Evolutionary conservation across 2,797 vertebrate species (phyloP).

Genomic region (Podarcis lilfordi): DNA sequence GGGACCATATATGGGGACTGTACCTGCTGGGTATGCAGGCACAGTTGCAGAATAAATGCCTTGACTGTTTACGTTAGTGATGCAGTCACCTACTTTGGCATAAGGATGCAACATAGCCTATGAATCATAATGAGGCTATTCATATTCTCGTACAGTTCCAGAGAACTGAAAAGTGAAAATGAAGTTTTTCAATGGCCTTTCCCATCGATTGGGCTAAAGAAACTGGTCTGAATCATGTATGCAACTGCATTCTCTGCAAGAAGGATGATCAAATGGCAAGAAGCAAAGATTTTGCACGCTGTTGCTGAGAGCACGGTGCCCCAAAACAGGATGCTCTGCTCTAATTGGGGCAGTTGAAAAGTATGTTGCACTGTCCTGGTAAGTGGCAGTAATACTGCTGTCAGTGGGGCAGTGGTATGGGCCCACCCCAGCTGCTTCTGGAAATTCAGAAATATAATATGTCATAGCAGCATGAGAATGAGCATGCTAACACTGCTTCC

Average conservation of each 20-base stretch:
- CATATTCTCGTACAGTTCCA: constrained; percentile 72
- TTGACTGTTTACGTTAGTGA: constrained; percentile 59
- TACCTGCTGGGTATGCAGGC: constrained; percentile 3
- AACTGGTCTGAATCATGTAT: constrained; percentile 40
- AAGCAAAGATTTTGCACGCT: constrained; percentile 51
- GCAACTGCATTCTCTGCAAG: constrained; percentile 50
- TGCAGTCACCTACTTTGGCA: constrained; percentile 70
- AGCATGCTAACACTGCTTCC: no score
- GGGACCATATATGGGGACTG: constrained; percentile 16
- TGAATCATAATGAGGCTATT: constrained; percentile 74
- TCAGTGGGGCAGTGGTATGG: no score
- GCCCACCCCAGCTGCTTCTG: no score
- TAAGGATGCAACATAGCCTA: constrained; percentile 72
- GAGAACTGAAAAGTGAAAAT: constrained; percentile 73
- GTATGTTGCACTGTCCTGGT: no score
- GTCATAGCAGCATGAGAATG: no score
- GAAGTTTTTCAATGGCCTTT: constrained; percentile 62
- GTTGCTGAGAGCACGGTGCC: constrained; percentile 3
- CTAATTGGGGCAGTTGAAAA: no score
- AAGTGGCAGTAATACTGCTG: no score
- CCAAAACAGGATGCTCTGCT: no score
- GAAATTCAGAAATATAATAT: no score
- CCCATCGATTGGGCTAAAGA: constrained; percentile 56
- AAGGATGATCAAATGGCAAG: not conserved
- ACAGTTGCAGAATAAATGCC: constrained; percentile 51